Evolutionary conservation across 2,797 vertebrate species (phyloP), one percentile per base, ranked within the genome.

Genomic region (Takifugu rubripes): DNA sequence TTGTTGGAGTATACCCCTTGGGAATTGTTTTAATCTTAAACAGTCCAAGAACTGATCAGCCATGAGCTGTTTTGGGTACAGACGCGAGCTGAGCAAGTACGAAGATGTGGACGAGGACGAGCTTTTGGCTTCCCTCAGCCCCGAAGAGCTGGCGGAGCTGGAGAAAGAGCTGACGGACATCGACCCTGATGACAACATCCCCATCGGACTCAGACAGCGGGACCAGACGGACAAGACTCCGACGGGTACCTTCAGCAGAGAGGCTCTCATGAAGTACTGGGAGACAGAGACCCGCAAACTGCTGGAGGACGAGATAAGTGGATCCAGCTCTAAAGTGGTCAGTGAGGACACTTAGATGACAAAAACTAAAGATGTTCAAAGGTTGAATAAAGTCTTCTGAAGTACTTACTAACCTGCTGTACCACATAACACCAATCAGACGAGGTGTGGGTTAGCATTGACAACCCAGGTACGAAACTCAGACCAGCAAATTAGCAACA

Each of bases 61-160:
- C 84, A 99, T 99, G 96, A 98, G 94, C 79, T 92, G 87, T 64
- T 99, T 98, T 50, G 96, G 97, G 61, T 98, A 98, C 66, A 89
- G 95, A 61, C 90, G 94, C 80, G 96, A 96, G 87, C 91, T 99
- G 64, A 97, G 94, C 79, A 98, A 98, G 88, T 98, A 98, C 29
- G 96, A 98, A 84, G 96, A 97, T 42, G 89, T 98, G 2, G 95
- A 99, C 21, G 97, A 99, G 83, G 97, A 99, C 1, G 96, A 99
- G 67, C 92, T 98, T 56, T 85, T 98, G 1, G 95, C 95, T 52
- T 97, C 96, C 7, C 91, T 98, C 67, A 93, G 93, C 16, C 90
- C 94, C 0, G 95, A 97, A 74, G 97, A 98, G 89, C 86, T 99
- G 75, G 94, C 95, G 59, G 95, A 99, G 84, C 79, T 98, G 70